phyloP scores from a whole-genome alignment of 2,888 invertebrate genomes.

The Dastarcus helophoroides region DNA sequence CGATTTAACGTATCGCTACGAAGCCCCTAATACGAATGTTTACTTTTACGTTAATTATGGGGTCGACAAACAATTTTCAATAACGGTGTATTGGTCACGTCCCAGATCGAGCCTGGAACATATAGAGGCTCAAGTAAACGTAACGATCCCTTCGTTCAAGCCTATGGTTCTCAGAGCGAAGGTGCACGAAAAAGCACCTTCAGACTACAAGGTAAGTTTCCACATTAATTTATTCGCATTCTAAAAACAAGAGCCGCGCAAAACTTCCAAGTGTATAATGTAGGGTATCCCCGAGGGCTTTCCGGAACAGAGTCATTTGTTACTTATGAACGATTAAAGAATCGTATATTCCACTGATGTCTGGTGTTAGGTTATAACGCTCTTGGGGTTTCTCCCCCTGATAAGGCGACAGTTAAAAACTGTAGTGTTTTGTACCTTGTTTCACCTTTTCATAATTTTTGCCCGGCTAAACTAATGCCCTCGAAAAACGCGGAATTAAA shows the following conservation, averaged over 20 bases:
- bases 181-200: conserved; percentile 53
- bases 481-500: no score
- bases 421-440: no score
- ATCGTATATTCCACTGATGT: not conserved
- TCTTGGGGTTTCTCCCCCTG: no score
- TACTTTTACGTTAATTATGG: conserved; percentile 43
- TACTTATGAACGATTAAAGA: conserved; percentile 1
- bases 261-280: conserved; percentile 20
- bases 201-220: conserved; percentile 55
- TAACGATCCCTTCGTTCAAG: conserved; percentile 62
- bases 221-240: conserved; percentile 24
- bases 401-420: no score
- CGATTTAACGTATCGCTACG: conserved; percentile 41
- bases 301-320: conserved; percentile 18
- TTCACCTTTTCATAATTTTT: no score
- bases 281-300: conserved; percentile 19
- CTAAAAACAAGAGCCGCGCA: conserved; percentile 16
- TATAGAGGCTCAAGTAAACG: conserved; percentile 58
- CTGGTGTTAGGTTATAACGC: no score
- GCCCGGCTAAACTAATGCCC: no score
- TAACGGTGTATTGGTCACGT: conserved; percentile 46
- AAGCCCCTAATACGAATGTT: conserved; percentile 44
- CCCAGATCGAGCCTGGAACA: conserved; percentile 56
- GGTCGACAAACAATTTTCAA: conserved; percentile 47
- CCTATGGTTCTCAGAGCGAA: conserved; percentile 55